A percentile compares a stretch with the other conserved stretches of the same genome.
Conservation (phyloP, 2,888 invertebrate genomes). For the Heliconius ismenius region DNA sequence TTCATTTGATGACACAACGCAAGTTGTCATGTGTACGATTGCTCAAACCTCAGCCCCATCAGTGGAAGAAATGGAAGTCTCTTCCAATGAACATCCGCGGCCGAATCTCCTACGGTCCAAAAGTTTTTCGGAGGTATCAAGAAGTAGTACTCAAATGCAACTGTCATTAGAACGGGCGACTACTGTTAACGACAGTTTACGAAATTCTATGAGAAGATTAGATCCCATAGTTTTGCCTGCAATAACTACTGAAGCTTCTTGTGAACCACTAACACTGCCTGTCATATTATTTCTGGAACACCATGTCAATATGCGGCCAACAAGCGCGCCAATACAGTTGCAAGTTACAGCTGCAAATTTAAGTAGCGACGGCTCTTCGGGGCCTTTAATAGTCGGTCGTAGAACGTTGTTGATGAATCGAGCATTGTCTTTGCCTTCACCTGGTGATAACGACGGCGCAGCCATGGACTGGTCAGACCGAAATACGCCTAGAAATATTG, state of each 20-base stretch:
- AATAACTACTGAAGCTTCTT: constrained; percentile 60
- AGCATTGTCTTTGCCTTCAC: constrained; percentile 71
- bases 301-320: constrained; percentile 74
- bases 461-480: constrained; percentile 69
- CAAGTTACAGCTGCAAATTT: constrained; percentile 76
- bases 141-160: constrained; percentile 56
- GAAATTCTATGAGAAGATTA: constrained; percentile 74
- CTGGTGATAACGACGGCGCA: constrained; percentile 71
- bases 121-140: constrained; percentile 69
- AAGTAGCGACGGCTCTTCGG: constrained; percentile 69
- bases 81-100: constrained; percentile 53
- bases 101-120: constrained; percentile 65
- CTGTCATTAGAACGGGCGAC: constrained; percentile 63
- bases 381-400: constrained; percentile 73
- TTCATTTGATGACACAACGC: constrained; percentile 69
- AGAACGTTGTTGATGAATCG: constrained; percentile 73
- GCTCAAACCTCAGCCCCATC: constrained; percentile 52
- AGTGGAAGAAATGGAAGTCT: constrained; percentile 53
- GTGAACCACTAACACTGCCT: constrained; percentile 71
- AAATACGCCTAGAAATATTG: constrained; percentile 65
- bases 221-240: constrained; percentile 75
- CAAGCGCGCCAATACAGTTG: constrained; percentile 75
- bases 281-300: constrained; percentile 76
- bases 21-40: constrained; percentile 63
- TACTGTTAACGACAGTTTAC: constrained; percentile 64